Evolutionary conservation across 2,113 vertebrate genomes (phyloP), one percentile per base, ranked within the genome.

Genomic region (Sarotherodon lohbergeri): DNA sequence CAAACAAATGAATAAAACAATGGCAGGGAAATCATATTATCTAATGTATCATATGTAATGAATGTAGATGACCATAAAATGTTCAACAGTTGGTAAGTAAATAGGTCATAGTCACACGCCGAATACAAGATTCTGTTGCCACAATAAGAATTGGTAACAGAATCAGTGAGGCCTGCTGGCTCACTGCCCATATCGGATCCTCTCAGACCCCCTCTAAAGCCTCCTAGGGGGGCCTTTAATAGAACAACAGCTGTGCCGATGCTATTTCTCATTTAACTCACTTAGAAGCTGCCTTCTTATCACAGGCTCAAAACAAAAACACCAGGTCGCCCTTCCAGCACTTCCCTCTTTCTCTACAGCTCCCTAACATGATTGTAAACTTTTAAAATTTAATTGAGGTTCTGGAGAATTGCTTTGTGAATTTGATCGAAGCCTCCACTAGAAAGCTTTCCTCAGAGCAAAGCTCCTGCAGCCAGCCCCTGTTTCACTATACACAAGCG

Each of bases 181-280:
- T 88, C 54, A 24, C 14, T 61, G 87, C 88, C 92, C 5, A 13
- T 63, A 88, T 87, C 22, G 22, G 76, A 91, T 93, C 91, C 78
- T 86, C 90, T 85, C 39, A 43, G 89, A 92, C 92, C 92, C 79
- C 89, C 85, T 89, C 73, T 78, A 88, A 93, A 89, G 88, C 86
- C 88, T 93, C 94, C 93, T 92, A 66, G 9, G 93, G 94, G 94
- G 92, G 82, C 13, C 52, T 92, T 93, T 96, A 96, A 95, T 95
- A 92, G 93, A 96, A 94, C 94, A 94, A 95, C 95, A 96, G 95
- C 96, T 96, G 95, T 93, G 96, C 93, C 55, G 71, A 90, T 32
- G 93, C 90, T 92, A 93, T 96, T 96, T 93, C 91, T 96, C 95
- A 96, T 96, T 94, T 95, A 94, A 94, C 91, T 95, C 93, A 96